A percentile compares a stretch with the other conserved stretches of the same genome.
Evolutionary conservation across 2,797 vertebrate genomes (phyloP).

Genomic region (Bufotes viridis): DNA sequence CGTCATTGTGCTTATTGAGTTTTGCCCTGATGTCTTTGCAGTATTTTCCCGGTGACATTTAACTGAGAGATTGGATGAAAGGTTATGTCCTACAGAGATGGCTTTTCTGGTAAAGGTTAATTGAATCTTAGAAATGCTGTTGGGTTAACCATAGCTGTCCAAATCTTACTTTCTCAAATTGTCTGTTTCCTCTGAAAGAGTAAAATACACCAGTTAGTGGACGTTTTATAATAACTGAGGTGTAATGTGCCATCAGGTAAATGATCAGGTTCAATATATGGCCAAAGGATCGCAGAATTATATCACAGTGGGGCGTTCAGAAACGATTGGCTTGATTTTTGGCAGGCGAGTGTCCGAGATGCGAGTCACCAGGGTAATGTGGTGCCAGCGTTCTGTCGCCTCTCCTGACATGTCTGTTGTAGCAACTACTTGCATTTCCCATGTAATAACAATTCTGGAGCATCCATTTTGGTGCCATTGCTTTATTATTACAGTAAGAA

Average conservation of each 20-base stretch:
- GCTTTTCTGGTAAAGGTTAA: slow-evolving; percentile 59
- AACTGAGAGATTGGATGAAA: slow-evolving; percentile 56
- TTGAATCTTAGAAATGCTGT: fast-evolving
- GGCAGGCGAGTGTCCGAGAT: no score
- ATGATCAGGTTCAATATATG: neutral
- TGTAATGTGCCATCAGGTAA: neutral
- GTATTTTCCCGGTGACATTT: slow-evolving; percentile 69
- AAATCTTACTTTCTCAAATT: slow-evolving; percentile 12
- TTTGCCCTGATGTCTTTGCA: slow-evolving; percentile 50
- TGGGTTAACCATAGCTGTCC: neutral
- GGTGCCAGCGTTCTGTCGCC: no score
- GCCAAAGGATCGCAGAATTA: neutral
- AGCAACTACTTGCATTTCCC: no score
- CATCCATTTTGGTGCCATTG: no score
- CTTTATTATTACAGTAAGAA: no score
- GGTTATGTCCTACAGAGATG: slow-evolving; percentile 58
- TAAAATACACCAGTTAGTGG: neutral
- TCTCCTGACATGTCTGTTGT: no score
- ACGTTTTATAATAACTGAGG: neutral
- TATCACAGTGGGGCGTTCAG: no score
- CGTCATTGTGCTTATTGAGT: slow-evolving; percentile 31
- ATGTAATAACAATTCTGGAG: no score
- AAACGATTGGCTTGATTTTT: no score
- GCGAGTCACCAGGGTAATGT: no score
- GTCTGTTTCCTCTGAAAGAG: neutral